Evolutionary conservation across 1,140 invertebrate species (phyloP), one percentile per base, ranked within the genome.

Genomic region (Neodiprion virginianus): DNA sequence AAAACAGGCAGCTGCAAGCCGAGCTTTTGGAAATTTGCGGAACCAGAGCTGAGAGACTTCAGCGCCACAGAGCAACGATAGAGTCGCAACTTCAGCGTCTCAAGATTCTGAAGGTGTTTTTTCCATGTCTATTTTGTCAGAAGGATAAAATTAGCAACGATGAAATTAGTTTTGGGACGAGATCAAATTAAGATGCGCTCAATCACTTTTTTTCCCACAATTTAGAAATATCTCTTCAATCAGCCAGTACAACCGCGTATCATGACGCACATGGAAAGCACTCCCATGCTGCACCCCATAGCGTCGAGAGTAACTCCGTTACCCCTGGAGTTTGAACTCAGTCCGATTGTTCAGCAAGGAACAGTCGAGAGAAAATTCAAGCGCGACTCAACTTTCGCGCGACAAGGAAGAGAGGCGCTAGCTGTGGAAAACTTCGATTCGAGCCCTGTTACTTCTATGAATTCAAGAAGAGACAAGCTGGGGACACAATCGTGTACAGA

Each of bases 21-120:
- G 88, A 89, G 74, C 78, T 89, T 61, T 77, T 79, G 28, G 86
- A 86, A 74, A 86, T 88, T 79, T 86, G 75, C 66, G 86, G 85
- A 28, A 85, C 79, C 67, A 86, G 82, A 78, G 83, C 81, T 7
- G 83, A 86, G 69, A 85, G 85, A 77, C 79, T 89, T 4, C 84
- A 87, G 48, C 83, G 77, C 75, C 89, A 90, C 73, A 84, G 87
- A 78, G 78, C 78, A 71, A 87, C 84, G 21, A 84, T 90, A n/a
- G 88, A 89, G 80, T 84, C 88, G 12, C 89, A 90, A 72, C 76
- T 90, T 65, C 84, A 88, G 53, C 87, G 89, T 71, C 77, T 90
- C 21, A 90, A 90, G 80, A 81, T 86, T 76, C 81, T 90, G 28
- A 88, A 89, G 81, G 89, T 89, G 81, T 48, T 61, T 78, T 68